phyloP scores from a whole-genome alignment of 2,797 vertebrate genomes.

The Picus viridis region DNA sequence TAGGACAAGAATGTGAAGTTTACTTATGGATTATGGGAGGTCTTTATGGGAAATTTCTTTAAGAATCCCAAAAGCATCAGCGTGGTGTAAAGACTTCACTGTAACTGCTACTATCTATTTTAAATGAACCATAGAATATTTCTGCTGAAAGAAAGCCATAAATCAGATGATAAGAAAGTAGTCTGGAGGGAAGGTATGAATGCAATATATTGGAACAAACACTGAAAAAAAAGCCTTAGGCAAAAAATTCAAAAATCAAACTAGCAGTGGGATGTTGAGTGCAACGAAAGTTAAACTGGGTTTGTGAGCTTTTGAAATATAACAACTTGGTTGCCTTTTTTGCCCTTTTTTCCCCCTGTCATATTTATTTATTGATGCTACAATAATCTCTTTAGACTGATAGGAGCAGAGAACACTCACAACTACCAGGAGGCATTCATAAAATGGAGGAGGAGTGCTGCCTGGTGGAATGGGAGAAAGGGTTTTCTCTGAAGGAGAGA shows the following conservation, averaged over 20 bases:
- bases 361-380: neutral
- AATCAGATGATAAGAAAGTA: neutral
- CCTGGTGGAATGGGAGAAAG: neutral
- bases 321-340: neutral
- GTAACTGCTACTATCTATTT: neutral
- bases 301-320: neutral
- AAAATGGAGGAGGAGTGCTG: rapidly evolving
- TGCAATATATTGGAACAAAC: neutral
- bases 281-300: neutral
- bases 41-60: neutral
- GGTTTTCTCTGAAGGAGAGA: neutral
- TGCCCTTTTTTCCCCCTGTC: neutral
- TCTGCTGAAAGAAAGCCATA: neutral
- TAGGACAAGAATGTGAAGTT: neutral
- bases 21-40: neutral
- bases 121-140: neutral
- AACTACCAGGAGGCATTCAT: neutral
- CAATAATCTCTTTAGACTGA: neutral
- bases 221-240: neutral
- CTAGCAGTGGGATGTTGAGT: neutral
- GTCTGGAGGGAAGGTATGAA: neutral
- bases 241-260: neutral
- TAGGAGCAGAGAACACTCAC: neutral
- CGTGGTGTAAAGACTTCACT: neutral
- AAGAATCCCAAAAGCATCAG: neutral